A percentile compares a stretch with the other conserved stretches of the same genome.
These are phyloP conservation scores for Enteromius paludinosus DNA, from an alignment of 2,797 vertebrate genomes.

Conservation along the genomic window DNA sequence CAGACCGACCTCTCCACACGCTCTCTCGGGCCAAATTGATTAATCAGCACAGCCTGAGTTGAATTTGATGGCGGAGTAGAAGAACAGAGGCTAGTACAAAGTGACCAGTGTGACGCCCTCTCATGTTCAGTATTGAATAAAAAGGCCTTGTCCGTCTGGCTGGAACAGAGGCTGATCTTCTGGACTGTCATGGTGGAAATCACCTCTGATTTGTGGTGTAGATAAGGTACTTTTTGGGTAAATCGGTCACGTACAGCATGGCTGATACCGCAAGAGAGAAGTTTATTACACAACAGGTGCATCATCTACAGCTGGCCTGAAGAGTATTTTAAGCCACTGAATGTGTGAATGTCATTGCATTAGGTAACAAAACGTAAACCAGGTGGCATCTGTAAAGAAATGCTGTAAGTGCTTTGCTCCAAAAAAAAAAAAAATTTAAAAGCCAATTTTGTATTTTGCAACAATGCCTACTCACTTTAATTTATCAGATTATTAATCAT, in stretches of 20 bases:
- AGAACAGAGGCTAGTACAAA: conserved; percentile 45
- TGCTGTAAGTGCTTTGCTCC: background rate
- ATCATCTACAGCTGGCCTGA: background rate
- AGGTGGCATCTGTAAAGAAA: background rate
- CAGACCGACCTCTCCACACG: conserved; percentile 21
- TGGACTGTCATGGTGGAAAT: conserved; percentile 36
- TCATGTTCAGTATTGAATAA: conserved; percentile 29
- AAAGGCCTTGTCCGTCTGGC: conserved; percentile 31
- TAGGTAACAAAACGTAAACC: background rate
- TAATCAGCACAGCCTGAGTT: conserved; percentile 73
- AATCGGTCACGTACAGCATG: background rate
- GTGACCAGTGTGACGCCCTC: conserved; percentile 31
- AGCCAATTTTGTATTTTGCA: background rate
- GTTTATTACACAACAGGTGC: conserved; percentile 13
- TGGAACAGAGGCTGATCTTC: background rate
- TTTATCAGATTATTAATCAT: background rate
- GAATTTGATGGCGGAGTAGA: conserved; percentile 64
- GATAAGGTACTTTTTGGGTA: conserved; percentile 6
- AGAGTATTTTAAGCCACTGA: background rate
- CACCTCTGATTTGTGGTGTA: background rate
- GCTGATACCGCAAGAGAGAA: background rate
- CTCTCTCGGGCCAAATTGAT: conserved; percentile 62
- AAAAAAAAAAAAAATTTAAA: background rate
- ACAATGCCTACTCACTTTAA: background rate
- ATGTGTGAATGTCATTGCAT: background rate